phyloP scores from a whole-genome alignment of 1,140 invertebrate species.

The Psilanteris sp. region DNA sequence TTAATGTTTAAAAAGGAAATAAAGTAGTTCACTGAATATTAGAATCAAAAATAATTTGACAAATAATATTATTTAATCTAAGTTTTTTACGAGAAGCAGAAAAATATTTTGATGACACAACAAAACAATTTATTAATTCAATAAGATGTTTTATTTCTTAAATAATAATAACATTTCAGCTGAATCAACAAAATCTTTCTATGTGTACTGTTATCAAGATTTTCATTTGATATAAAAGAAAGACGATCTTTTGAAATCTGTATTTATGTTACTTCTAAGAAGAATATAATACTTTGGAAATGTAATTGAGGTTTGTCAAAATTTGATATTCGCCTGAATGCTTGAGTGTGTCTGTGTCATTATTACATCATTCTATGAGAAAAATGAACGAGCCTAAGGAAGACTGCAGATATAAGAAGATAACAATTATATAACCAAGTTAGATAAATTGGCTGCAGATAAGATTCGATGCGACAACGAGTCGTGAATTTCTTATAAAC shows the following conservation, averaged over 20 bases:
- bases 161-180: too few species aligned
- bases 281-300: neutral
- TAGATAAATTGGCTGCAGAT: slow-evolving; percentile 63
- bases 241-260: neutral
- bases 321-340: slow-evolving; percentile 21
- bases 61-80: too few species aligned
- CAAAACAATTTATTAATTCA: too few species aligned
- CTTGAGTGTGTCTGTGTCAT: slow-evolving; percentile 13
- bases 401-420: slow-evolving; percentile 42
- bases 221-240: too few species aligned
- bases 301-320: slow-evolving; percentile 3
- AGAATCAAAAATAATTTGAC: too few species aligned
- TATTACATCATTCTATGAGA: slow-evolving; percentile 40
- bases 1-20: too few species aligned
- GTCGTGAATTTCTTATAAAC: slow-evolving; percentile 64
- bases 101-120: too few species aligned
- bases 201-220: too few species aligned
- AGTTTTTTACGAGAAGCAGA: too few species aligned
- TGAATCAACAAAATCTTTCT: too few species aligned
- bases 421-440: slow-evolving; percentile 63
- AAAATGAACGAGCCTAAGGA: slow-evolving; percentile 37
- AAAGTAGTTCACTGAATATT: too few species aligned
- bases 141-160: too few species aligned
- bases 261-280: slow-evolving; percentile 1
- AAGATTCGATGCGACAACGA: slow-evolving; percentile 64